These are phyloP conservation scores for Paramormyrops hopkinsi DNA, from an alignment of 2,797 vertebrate species.

Conservation along the genomic window DNA sequence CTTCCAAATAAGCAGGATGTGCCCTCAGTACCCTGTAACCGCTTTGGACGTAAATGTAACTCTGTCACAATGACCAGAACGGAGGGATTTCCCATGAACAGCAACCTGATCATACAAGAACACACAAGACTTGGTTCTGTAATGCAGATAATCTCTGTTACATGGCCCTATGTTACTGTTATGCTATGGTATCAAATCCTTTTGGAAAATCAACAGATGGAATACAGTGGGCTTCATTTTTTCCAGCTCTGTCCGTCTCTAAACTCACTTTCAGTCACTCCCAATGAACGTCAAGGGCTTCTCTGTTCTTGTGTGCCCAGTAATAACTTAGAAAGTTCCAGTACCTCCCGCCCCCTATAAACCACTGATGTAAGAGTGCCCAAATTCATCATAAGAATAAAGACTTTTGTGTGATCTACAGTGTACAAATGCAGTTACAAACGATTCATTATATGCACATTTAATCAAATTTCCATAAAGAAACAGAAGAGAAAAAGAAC, in stretches of 20 bases:
- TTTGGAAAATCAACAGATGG: not conserved
- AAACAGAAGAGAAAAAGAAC: not conserved
- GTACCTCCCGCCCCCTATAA: not conserved
- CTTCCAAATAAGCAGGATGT: not conserved
- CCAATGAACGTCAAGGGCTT: not conserved
- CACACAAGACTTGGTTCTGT: not conserved
- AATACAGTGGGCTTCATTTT: not conserved
- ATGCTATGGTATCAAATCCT: not conserved
- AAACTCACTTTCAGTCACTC: not conserved
- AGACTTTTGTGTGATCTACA: not conserved
- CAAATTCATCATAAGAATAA: not conserved
- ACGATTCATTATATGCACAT: not conserved
- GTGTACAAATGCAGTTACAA: not conserved
- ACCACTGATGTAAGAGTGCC: not conserved
- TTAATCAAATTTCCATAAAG: not conserved
- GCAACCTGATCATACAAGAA: not conserved
- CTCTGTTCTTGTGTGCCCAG: not conserved
- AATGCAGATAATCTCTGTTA: slow-evolving; percentile 30
- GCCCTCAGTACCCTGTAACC: not conserved
- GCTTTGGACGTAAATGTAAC: not conserved
- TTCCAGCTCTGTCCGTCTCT: not conserved
- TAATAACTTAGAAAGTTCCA: not conserved
- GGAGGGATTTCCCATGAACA: not conserved
- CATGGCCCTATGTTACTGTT: slow-evolving; percentile 25
- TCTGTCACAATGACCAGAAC: not conserved